Evolutionary conservation across 1,140 invertebrate species (phyloP).

Genomic region (Contarinia nasturtii): DNA sequence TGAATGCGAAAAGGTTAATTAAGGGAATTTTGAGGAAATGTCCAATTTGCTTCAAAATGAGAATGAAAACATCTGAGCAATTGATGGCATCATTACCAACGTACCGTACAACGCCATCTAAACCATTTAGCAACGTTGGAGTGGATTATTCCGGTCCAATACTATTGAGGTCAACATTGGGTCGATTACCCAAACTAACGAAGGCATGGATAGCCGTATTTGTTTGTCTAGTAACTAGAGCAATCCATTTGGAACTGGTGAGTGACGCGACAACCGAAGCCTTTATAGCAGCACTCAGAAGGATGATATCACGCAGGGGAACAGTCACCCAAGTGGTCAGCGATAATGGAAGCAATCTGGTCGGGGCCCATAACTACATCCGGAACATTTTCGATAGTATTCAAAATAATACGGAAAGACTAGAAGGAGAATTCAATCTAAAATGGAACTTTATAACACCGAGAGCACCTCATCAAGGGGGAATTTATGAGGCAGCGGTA

Average conservation of each 20-base stretch:
- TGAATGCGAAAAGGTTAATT: slow-evolving; percentile 2
- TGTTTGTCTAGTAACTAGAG: slow-evolving; percentile 11
- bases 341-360: too few species aligned
- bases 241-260: slow-evolving; percentile 16
- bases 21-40: background rate
- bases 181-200: background rate
- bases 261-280: slow-evolving; percentile 11
- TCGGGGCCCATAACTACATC: too few species aligned
- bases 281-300: slow-evolving; percentile 11
- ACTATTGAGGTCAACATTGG: slow-evolving; percentile 2
- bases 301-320: slow-evolving; percentile 13
- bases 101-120: background rate
- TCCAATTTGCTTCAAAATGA: background rate
- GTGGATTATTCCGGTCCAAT: slow-evolving; percentile 12
- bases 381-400: too few species aligned
- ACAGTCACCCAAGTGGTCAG: background rate
- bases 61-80: background rate
- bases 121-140: slow-evolving; percentile 8
- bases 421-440: too few species aligned
- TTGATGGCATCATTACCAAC: background rate
- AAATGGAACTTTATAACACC: too few species aligned
- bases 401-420: too few species aligned
- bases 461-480: too few species aligned
- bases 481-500: too few species aligned
- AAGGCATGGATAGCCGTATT: slow-evolving; percentile 15